Evolutionary conservation across 2,113 vertebrate species (phyloP).

Genomic region (Pholis gunnellus): DNA sequence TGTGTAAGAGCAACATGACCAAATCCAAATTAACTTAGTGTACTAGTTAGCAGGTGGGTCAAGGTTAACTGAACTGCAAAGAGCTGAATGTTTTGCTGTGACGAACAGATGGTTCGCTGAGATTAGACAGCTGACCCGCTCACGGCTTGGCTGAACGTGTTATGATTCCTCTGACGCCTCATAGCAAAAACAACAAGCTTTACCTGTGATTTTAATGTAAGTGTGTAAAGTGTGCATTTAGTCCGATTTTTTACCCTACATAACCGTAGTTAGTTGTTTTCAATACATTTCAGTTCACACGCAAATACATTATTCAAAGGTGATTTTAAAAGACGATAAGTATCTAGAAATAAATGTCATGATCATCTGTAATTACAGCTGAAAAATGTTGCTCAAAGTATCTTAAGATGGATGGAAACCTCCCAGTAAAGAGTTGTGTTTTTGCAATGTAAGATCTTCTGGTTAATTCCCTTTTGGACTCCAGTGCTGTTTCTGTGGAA

Average conservation of each 20-base stretch:
- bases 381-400: background rate
- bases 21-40: background rate
- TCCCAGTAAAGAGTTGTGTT: background rate
- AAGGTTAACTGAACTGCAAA: slow-evolving; percentile 22
- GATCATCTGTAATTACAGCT: background rate
- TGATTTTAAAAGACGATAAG: background rate
- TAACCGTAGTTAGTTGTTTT: background rate
- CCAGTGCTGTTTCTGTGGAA: slow-evolving; percentile 21
- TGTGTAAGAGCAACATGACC: background rate
- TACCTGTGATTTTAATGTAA: background rate
- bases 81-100: slow-evolving; percentile 31
- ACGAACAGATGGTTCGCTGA: slow-evolving; percentile 62
- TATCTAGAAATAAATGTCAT: background rate
- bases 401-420: background rate
- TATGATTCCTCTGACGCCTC: slow-evolving; percentile 16
- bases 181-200: slow-evolving; percentile 25
- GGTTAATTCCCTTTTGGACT: slow-evolving; percentile 27
- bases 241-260: background rate
- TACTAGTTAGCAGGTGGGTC: slow-evolving; percentile 26
- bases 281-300: background rate
- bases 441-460: background rate
- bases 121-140: slow-evolving; percentile 69
- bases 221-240: background rate
- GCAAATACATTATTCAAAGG: background rate
- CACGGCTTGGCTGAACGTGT: slow-evolving; percentile 25